Base-by-base conservation (phyloP, 2,888 invertebrate genomes). In the Eristalis pertinax region DNA sequence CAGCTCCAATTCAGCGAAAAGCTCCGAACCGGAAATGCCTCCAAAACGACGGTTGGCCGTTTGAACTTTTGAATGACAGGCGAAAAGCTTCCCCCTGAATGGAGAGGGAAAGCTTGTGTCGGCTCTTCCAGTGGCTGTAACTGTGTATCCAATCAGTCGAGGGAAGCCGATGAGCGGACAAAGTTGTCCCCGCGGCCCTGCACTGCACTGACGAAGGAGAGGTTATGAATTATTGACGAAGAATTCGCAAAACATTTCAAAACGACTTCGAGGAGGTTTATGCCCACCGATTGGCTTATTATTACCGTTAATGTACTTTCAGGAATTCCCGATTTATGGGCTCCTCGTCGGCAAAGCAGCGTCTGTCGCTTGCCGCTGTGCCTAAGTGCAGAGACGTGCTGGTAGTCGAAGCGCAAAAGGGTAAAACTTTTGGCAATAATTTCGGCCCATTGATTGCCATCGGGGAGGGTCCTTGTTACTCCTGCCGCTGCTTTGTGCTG, bases 371-470 rank as follows among this genome's bases (percentile, higher is more conserved):
- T 15, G 35, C 19, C 38, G 26, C 38, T 19, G 11, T 58, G 58
- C 26, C 56, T 22, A 8, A 10, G 32, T 8, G 32, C 10, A 32
- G n/a, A 56, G 56, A 43, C n/a, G 26, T 35, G 56, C 70, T 50
- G 50, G 50, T 2, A 8, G 19, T 1, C 50, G 63, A 35, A 70
- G n/a, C 58, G 60, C n/a, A 63, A 80, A 77, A 64, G 60, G 70
- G 62, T 62, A 58, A 78, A 84, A 78, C 62, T 79, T 78, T 84
- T 73, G 65, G 50, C 69, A 79, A 74, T 74, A 60, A 78, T 78
- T 79, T 56, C 11, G 22, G 8, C n/a, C 60, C 32, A 84, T 70
- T 70, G 69, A 78, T 43, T 65, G 78, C 43, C 58, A 60, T 60
- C 62, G 50, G 32, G 68, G 69, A 56, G 32, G 19, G 60, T 50